These are phyloP conservation scores for Adoxophyes honmai DNA, from an alignment of 1,140 invertebrate species.

Conservation along the genomic window DNA sequence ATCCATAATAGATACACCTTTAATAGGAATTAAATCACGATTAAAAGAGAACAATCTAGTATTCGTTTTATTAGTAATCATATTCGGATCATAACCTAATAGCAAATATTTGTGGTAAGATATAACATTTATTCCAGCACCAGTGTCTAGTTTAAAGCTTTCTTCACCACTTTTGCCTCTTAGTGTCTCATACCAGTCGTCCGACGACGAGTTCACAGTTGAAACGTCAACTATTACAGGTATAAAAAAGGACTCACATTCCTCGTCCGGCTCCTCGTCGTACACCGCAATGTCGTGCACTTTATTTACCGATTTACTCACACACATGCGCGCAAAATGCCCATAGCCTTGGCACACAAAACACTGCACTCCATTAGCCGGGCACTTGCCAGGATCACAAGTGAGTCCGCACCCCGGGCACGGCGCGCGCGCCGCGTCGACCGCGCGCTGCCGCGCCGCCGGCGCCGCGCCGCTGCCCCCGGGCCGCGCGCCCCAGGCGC, in stretches of 20 bases:
- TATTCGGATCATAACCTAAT: conserved; percentile 19
- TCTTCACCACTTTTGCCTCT: background rate
- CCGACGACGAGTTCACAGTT: background rate
- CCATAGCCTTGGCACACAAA: background rate
- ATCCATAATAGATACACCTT: conserved; percentile 22
- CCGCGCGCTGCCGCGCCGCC: conserved; percentile 1
- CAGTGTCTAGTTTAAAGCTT: conserved; percentile 25
- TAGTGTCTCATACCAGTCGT: conserved; percentile 16
- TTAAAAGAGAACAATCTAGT: conserved; percentile 23
- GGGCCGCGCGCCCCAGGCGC: background rate
- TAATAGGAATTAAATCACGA: conserved; percentile 22
- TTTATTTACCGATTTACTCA: conserved; percentile 2
- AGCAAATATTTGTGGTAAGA: conserved; percentile 20
- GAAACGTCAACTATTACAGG: background rate
- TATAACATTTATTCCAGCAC: conserved; percentile 25
- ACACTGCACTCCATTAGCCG: too few species aligned
- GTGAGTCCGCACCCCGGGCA: too few species aligned
- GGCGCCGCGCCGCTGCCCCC: background rate
- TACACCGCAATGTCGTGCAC: conserved; percentile 12
- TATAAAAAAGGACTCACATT: background rate
- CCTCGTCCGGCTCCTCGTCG: background rate
- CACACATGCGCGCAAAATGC: conserved; percentile 18
- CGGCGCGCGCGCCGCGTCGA: background rate
- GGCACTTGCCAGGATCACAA: too few species aligned
- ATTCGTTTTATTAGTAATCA: background rate